Conservation (phyloP, 92 coral and sea anemone genomes). For the Zoanthus solanderi region DNA sequence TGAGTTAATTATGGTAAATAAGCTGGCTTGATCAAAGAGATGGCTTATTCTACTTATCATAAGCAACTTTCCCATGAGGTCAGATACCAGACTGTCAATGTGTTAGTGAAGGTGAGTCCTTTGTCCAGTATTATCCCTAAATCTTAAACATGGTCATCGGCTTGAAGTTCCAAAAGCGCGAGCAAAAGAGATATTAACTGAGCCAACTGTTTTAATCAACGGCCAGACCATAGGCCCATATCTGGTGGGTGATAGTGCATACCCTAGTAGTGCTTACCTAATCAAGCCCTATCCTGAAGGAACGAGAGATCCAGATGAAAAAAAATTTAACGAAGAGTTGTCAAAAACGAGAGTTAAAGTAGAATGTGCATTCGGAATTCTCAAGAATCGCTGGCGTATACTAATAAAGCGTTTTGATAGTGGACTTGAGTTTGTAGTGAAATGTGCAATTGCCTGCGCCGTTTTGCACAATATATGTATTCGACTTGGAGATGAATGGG, state of each 20-base stretch:
- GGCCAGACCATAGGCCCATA: conserved; percentile 29
- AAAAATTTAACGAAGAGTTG: conserved; percentile 28
- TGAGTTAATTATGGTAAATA: no score
- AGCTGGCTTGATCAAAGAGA: no score
- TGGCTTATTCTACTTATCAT: no score
- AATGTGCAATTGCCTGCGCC: conserved; percentile 67
- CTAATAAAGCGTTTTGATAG: conserved; percentile 62
- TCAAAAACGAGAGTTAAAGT: conserved; percentile 38
- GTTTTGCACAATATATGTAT: conserved; percentile 66
- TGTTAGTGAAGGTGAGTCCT: no score
- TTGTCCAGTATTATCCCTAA: no score
- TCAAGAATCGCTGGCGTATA: conserved; percentile 62
- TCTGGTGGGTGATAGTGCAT: conserved; percentile 43
- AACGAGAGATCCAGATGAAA: conserved; percentile 41
- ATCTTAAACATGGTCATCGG: no score
- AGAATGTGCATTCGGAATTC: conserved; percentile 63
- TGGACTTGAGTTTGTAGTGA: conserved; percentile 51
- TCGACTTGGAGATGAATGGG: conserved; percentile 59
- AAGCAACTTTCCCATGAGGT: no score
- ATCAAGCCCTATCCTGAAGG: conserved; percentile 53
- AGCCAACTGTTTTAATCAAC: conserved; percentile 28
- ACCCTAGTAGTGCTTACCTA: conserved; percentile 40
- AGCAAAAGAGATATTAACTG: conserved; percentile 31
- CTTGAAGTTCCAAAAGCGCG: conserved; percentile 15
- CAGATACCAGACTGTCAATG: no score